These are phyloP conservation scores for Epistrophella euchroma DNA, from an alignment of 2,888 invertebrate species.

Conservation along the genomic window DNA sequence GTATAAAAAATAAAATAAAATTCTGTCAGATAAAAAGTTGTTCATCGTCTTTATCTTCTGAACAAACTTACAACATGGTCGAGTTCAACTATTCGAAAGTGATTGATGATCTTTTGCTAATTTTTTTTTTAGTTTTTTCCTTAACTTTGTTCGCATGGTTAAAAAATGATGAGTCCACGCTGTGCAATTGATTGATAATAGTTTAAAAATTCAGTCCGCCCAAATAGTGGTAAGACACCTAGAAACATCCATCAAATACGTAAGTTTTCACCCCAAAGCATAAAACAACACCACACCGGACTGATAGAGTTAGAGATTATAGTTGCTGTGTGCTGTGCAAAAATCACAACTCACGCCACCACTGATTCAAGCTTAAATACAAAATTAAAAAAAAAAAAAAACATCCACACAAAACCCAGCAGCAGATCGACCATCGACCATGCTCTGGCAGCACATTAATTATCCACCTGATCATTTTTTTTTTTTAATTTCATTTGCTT, in stretches of 20 bases:
- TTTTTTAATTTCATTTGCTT: not conserved
- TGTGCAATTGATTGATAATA: conserved; percentile 71
- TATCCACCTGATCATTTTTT: conserved; percentile 72
- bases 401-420: conserved; percentile 62
- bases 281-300: conserved; percentile 17
- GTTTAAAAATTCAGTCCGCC: conserved; percentile 75
- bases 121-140: conserved; percentile 14
- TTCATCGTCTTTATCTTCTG: conserved; percentile 55
- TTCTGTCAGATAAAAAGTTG: conserved; percentile 64
- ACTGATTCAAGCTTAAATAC: conserved; percentile 25
- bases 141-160: conserved; percentile 3
- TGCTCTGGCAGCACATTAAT: conserved; percentile 72
- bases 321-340: not conserved
- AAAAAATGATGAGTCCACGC: conserved; percentile 71
- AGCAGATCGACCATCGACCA: conserved; percentile 58
- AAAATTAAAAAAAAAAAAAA: not conserved
- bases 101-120: conserved; percentile 63
- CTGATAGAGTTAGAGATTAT: not conserved
- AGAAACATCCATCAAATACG: conserved; percentile 68
- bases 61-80: conserved; percentile 35
- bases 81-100: conserved; percentile 67
- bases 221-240: conserved; percentile 67
- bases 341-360: conserved; percentile 62
- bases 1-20: not conserved
- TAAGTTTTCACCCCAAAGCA: conserved; percentile 67